Conservation (phyloP, 2,113 vertebrate species). For the Solea senegalensis region DNA sequence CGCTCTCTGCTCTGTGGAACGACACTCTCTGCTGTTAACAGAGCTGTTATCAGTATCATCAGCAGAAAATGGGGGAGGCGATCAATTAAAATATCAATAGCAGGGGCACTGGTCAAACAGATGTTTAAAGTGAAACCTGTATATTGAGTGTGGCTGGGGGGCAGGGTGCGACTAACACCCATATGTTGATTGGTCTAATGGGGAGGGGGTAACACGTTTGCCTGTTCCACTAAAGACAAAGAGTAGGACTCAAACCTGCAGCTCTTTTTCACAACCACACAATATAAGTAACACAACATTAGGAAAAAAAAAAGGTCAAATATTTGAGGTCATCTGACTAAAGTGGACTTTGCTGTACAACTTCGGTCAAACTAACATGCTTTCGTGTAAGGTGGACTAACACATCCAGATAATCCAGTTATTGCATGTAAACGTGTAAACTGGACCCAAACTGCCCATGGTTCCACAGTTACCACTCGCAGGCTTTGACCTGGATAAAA, state of each 20-base stretch:
- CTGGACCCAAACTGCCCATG: too few species aligned
- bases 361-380: too few species aligned
- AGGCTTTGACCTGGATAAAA: too few species aligned
- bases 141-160: constrained; percentile 34
- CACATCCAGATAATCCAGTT: too few species aligned
- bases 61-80: constrained; percentile 34
- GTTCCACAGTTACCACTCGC: too few species aligned
- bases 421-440: too few species aligned
- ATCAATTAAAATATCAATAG: constrained; percentile 69
- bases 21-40: constrained; percentile 36
- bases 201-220: neutral
- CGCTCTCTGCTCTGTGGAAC: constrained; percentile 12
- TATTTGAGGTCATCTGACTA: too few species aligned
- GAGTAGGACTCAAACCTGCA: neutral
- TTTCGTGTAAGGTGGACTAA: too few species aligned
- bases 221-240: constrained; percentile 48
- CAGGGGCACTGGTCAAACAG: constrained; percentile 19
- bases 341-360: too few species aligned
- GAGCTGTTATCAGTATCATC: constrained; percentile 35
- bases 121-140: constrained; percentile 64
- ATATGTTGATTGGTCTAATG: constrained; percentile 48
- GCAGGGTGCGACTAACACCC: neutral
- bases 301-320: too few species aligned
- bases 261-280: neutral
- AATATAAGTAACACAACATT: too few species aligned